Base-by-base conservation (phyloP, 37 sponge, comb jelly and placozoan genomes). In the Spongilla lacustris region DNA sequence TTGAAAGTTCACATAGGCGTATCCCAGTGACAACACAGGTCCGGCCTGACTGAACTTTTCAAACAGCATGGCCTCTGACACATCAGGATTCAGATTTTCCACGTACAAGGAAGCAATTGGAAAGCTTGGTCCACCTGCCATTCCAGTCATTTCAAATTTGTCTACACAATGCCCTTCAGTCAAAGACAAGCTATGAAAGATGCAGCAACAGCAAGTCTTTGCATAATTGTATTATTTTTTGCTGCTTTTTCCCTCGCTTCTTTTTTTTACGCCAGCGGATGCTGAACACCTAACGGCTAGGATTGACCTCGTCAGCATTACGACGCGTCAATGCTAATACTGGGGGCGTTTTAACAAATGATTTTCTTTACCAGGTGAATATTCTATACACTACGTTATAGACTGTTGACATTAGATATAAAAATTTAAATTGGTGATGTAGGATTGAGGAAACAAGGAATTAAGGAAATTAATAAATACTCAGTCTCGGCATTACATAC, bases 1-100 rank as follows among this genome's bases (percentile, higher is more conserved):
- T 69, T 97, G 96, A 78, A 99, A 99, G 95, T 97, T 99, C 81
- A 99, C 98, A 78, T 99, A 99, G 81, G 99, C 99, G 82, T 99
- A 99, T 22, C 99, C 99, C 10, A 99, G 98, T 29, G 99, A 99
- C 69, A 93, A 76, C 10, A 99, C 96, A 35, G 96, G 96, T 73
- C 99, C 99, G 38, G 96, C 94, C 49, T 73, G 84, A 69, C 93
- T 97, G 85, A 99, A 99, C 85, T 94, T 97, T 77, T 99, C 99
- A 86, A 94, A 99, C 74, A 99, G 88, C 90, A 91, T 92, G 28
- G 97, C 99, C 79, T 99, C 99, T 33, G 85, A 94, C 33, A 97
- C 91, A 36, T 99, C 99, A 17, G 94, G 93, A 68, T 86, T 84
- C 23, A 99, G 93, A 85, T 99, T 96, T 23, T 97, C 97, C 30